Conservation (phyloP, 1,140 invertebrate species). For the Drosophila arizonae region DNA sequence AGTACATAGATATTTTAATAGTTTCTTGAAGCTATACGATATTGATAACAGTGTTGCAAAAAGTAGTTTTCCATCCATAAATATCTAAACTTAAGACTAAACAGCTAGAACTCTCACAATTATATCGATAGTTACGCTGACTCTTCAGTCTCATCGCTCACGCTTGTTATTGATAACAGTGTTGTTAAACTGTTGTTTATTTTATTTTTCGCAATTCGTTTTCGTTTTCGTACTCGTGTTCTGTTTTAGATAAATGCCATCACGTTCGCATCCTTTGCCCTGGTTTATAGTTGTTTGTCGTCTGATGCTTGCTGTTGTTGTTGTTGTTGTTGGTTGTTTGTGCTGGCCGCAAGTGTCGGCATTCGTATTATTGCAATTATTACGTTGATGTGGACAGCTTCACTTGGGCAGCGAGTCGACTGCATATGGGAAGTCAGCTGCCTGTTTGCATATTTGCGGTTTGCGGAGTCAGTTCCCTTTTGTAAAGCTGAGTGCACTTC, state of each 20-base stretch:
- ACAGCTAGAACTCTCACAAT: too few species aligned
- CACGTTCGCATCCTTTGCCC: not conserved
- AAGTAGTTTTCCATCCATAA: too few species aligned
- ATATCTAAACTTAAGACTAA: too few species aligned
- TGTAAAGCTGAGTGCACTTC: slow-evolving; percentile 27
- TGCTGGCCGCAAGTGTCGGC: slow-evolving; percentile 71
- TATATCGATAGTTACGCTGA: too few species aligned
- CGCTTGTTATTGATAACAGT: too few species aligned
- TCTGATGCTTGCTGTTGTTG: slow-evolving; percentile 32
- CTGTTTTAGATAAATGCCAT: not conserved
- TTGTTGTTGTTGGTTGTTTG: slow-evolving; percentile 44
- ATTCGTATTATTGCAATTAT: slow-evolving; percentile 78
- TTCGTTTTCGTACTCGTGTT: not conserved
- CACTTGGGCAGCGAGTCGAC: slow-evolving; percentile 26
- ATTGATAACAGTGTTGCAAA: too few species aligned
- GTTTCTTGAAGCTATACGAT: too few species aligned
- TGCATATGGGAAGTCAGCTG: slow-evolving; percentile 13
- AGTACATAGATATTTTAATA: too few species aligned
- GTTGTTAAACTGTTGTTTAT: not conserved
- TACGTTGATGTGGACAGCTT: slow-evolving; percentile 71
- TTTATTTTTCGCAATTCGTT: not conserved
- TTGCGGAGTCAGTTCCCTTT: slow-evolving; percentile 57
- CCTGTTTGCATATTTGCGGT: slow-evolving; percentile 69
- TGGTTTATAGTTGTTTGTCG: slow-evolving; percentile 16
- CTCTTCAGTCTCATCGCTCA: too few species aligned